Conservation (phyloP, 2,113 vertebrate species). For the Empidonax traillii region DNA sequence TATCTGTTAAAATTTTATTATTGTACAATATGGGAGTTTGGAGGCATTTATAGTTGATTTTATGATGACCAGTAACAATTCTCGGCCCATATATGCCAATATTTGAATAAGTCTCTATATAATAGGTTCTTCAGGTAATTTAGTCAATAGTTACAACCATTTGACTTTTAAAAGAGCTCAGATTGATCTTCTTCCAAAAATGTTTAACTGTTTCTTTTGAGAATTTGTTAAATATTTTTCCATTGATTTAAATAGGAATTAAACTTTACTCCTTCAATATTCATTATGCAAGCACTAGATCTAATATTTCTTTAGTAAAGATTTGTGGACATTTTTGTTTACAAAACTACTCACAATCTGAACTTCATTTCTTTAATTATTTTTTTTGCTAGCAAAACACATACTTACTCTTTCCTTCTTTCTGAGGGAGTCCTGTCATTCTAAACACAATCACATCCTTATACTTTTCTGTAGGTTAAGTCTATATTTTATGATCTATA, state of each 20-base stretch:
- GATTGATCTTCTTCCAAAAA: neutral
- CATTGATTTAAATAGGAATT: neutral
- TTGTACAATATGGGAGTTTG: neutral
- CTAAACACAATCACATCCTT: neutral
- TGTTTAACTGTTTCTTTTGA: neutral
- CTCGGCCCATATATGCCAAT: neutral
- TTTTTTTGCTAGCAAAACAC: neutral
- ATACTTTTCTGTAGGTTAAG: neutral
- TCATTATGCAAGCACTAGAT: neutral
- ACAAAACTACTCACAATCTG: neutral
- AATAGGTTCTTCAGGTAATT: neutral
- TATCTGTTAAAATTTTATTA: neutral
- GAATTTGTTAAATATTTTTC: neutral
- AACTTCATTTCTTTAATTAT: neutral
- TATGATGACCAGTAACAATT: neutral
- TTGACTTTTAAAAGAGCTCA: neutral
- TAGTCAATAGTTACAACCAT: neutral
- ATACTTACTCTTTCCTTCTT: neutral
- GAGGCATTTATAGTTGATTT: constrained; percentile 8
- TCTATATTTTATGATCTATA: neutral
- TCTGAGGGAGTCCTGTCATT: neutral
- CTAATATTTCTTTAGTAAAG: neutral
- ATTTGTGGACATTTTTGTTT: neutral
- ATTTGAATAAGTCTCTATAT: neutral
- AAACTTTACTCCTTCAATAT: neutral